phyloP scores from a whole-genome alignment of 2,888 invertebrate species.

The Eledona agricola region DNA sequence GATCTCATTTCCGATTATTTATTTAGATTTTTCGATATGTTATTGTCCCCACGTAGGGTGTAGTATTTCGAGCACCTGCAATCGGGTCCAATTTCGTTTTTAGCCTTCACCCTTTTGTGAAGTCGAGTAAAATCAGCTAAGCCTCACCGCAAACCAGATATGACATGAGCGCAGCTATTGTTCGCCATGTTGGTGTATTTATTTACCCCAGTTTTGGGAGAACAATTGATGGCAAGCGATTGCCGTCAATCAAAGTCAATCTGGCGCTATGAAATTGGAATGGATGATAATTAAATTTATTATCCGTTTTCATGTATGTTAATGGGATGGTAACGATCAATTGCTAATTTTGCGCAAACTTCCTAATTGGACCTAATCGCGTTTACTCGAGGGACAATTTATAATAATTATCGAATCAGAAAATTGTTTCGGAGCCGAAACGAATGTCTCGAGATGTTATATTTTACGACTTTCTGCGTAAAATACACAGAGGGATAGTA shows the following conservation, averaged over 20 bases:
- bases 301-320: conserved; percentile 35
- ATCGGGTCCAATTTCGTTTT: no score
- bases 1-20: no score
- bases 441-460: conserved; percentile 30
- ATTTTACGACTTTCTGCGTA: conserved; percentile 40
- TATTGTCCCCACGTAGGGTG: no score
- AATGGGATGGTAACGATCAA: conserved; percentile 30
- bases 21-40: no score
- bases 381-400: conserved; percentile 14
- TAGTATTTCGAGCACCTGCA: no score
- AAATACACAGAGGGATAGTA: conserved; percentile 50
- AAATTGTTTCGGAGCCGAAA: conserved; percentile 21
- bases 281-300: conserved; percentile 39
- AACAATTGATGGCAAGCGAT: conserved; percentile 31
- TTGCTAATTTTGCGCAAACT: conserved; percentile 28
- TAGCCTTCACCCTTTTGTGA: no score
- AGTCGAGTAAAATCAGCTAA: no score
- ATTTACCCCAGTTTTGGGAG: conserved; percentile 27
- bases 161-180: conserved; percentile 15
- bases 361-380: conserved; percentile 23
- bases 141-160: no score
- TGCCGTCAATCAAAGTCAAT: conserved; percentile 37
- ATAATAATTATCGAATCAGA: conserved; percentile 19
- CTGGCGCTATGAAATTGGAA: conserved; percentile 28
- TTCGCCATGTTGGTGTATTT: conserved; percentile 16